Evolutionary conservation across 1,140 invertebrate species (phyloP).

Genomic region (Drosophila sp.): DNA sequence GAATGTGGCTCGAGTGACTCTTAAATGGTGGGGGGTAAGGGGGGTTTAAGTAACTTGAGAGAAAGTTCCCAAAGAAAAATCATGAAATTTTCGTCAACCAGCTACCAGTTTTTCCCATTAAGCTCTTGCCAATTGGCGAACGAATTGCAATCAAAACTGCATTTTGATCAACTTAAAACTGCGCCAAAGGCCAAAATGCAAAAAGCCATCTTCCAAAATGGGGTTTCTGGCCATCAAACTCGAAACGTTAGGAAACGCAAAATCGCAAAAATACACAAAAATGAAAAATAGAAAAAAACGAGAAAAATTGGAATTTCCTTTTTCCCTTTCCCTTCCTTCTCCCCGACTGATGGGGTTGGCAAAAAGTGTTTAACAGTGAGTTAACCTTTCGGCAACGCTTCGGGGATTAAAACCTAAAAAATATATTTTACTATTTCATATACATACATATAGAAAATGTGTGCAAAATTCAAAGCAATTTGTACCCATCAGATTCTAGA

Average conservation of each 20-base stretch:
- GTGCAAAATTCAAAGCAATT: not conserved
- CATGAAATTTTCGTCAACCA: not conserved
- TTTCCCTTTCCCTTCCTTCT: not conserved
- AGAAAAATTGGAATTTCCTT: slow-evolving; percentile 1
- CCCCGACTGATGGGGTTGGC: not conserved
- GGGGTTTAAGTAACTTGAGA: no score
- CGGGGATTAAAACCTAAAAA: not conserved
- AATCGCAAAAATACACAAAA: not conserved
- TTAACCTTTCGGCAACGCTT: slow-evolving; percentile 31
- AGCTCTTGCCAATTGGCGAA: not conserved
- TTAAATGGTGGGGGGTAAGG: no score
- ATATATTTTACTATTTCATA: not conserved
- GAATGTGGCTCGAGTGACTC: no score
- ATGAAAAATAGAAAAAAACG: not conserved
- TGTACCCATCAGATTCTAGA: not conserved
- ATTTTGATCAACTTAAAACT: slow-evolving; percentile 11
- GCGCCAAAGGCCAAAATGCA: slow-evolving; percentile 1
- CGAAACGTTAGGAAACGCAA: not conserved
- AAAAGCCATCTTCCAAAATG: slow-evolving; percentile 5
- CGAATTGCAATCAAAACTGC: slow-evolving; percentile 12
- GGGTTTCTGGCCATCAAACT: not conserved
- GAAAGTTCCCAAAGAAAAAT: no score
- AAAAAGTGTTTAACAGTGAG: slow-evolving; percentile 11
- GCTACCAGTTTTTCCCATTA: slow-evolving; percentile 1
- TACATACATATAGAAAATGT: not conserved